These are phyloP conservation scores for Limosa lapponica DNA, from an alignment of 2,797 vertebrate genomes.

Conservation along the genomic window DNA sequence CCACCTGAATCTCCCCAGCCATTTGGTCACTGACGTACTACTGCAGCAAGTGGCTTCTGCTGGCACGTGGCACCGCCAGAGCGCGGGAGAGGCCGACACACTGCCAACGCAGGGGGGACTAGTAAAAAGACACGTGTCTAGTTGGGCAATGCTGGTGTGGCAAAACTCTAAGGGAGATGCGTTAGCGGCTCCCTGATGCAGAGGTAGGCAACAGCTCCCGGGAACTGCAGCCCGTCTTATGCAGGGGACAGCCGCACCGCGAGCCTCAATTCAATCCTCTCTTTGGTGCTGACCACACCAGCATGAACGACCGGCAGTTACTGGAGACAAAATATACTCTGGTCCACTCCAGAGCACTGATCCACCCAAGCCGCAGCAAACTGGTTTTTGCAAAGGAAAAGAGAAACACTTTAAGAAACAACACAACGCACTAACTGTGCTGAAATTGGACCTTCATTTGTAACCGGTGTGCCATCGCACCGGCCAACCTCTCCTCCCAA, in stretches of 20 bases:
- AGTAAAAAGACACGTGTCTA: fast-evolving
- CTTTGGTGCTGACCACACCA: background rate
- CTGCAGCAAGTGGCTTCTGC: background rate
- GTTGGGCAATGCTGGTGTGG: background rate
- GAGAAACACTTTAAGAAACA: background rate
- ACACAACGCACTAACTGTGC: background rate
- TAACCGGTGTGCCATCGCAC: background rate
- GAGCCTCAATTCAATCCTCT: background rate
- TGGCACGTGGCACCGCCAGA: background rate
- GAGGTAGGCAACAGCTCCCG: background rate
- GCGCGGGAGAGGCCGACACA: fast-evolving
- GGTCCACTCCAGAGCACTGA: background rate
- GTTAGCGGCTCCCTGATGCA: background rate
- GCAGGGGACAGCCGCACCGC: background rate
- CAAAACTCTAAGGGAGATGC: background rate
- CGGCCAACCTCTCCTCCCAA: background rate
- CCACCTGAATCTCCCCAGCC: background rate
- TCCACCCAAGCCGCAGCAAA: fast-evolving
- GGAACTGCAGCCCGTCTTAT: background rate
- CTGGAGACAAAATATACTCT: background rate
- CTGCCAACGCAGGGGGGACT: fast-evolving
- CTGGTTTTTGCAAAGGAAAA: background rate
- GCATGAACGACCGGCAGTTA: background rate
- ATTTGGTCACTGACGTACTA: background rate
- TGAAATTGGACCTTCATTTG: background rate